Evolutionary conservation across 2,797 vertebrate species (phyloP).

Genomic region (Coccyzus lansbergi): DNA sequence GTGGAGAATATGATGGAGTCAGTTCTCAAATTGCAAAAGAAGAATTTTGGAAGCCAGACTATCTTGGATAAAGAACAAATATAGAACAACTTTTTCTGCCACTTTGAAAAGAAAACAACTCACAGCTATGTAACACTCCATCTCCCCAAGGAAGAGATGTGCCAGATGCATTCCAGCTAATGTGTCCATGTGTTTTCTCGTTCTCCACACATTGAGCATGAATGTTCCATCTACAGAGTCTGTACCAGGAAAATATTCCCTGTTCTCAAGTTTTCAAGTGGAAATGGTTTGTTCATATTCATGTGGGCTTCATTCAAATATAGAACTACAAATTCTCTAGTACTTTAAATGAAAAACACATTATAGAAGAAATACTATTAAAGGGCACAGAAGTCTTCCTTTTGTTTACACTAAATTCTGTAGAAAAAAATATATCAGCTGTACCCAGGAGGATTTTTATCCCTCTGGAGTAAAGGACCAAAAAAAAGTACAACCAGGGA

Average conservation of each 20-base stretch:
- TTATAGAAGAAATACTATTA: not conserved
- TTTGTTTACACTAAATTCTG: not conserved
- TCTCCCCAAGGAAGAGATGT: constrained; percentile 16
- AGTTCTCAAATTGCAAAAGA: constrained; percentile 16
- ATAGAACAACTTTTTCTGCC: constrained; percentile 34
- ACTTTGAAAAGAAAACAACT: constrained; percentile 55
- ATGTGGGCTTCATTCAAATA: not conserved
- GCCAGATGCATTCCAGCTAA: constrained; percentile 55
- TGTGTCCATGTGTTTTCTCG: constrained; percentile 19
- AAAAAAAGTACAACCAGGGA: not conserved
- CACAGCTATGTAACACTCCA: constrained; percentile 52
- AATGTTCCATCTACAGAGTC: constrained; percentile 18
- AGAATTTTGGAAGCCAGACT: constrained; percentile 19
- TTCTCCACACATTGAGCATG: not conserved
- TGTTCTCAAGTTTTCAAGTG: not conserved
- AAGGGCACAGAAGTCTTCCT: not conserved
- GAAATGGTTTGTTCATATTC: not conserved
- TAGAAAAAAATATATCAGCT: not conserved
- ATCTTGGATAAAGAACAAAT: constrained; percentile 38
- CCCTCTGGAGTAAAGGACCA: not conserved
- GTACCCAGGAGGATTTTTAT: not conserved
- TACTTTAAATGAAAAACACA: not conserved
- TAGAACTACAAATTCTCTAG: not conserved
- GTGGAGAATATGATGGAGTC: not conserved
- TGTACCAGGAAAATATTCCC: not conserved